Base-by-base conservation (phyloP, 2,113 vertebrate species). In the Tauraco erythrolophus region DNA sequence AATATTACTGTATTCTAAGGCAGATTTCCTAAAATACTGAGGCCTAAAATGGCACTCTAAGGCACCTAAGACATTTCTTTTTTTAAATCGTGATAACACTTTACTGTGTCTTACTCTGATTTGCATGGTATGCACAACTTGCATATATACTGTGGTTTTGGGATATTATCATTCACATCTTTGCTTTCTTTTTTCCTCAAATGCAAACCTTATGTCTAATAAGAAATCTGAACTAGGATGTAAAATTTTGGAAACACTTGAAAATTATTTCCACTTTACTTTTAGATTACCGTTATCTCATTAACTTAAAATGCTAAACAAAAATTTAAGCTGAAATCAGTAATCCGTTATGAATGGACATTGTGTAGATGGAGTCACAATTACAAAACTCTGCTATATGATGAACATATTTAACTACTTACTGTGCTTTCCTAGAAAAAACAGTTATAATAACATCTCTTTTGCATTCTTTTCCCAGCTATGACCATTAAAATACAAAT, bases 31-130 rank as follows among this genome's bases (percentile, higher is more conserved):
- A 51, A 54, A 86, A 66, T 43, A 62, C 9, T 41, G n/a, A 86
- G 24, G 54, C 37, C 6, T 72, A 57, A 76, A 87, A 89, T 56
- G 21, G 5, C 15, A 60, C 5, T 25, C 3, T 30, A 45, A 92
- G 71, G 1, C 14, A 70, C 6, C 14, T 46, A 41, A 2, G 2
- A 54, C 10, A 85, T 2, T 0, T 14, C 1, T 23, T 65, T 58
- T 50, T 37, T 21, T 9, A 61, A 74, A 17, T n/a, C 0, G 1
- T 31, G 2, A 6, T 19, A 71, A 54, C 0, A 19, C 1, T 46
- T 78, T 65, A 80, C 74, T 23, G 12, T 5, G 4, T 82, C 11
- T 66, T 78, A 24, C 7, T 46, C 6, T 62, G 31, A 50, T 64
- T 74, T 77, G 14, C 19, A 23, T 0, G 0, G 3, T 35, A 69